These are phyloP conservation scores for Ceratothoa steindachneri DNA, from an alignment of 2,888 invertebrate species.

Conservation along the genomic window DNA sequence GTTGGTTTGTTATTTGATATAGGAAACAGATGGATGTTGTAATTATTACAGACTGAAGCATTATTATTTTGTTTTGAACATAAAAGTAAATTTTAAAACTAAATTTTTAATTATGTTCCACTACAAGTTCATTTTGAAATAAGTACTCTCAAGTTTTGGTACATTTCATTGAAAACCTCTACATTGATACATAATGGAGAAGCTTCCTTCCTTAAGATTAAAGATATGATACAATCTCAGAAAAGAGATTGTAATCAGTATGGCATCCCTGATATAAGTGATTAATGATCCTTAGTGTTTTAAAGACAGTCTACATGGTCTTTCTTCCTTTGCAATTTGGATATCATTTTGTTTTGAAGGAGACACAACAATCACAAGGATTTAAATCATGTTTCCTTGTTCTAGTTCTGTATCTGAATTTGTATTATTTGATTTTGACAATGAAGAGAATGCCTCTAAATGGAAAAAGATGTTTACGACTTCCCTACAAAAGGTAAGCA, in stretches of 20 bases:
- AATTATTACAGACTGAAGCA: too few species aligned
- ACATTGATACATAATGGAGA: too few species aligned
- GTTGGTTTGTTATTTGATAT: too few species aligned
- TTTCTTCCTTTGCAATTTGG: not conserved
- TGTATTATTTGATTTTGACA: conserved; percentile 71
- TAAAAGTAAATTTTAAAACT: too few species aligned
- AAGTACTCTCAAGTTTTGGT: too few species aligned
- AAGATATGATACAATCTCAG: not conserved
- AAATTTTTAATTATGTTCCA: too few species aligned
- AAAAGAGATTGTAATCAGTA: not conserved
- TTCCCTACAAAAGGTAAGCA: conserved; percentile 75
- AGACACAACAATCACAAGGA: not conserved
- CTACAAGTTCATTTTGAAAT: too few species aligned
- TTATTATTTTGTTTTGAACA: too few species aligned
- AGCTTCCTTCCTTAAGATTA: too few species aligned
- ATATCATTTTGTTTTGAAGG: conserved; percentile 1
- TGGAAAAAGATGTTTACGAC: conserved; percentile 87
- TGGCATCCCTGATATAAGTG: too few species aligned
- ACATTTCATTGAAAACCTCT: too few species aligned
- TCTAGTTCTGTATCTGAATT: conserved; percentile 29
- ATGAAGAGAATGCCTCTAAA: conserved; percentile 81
- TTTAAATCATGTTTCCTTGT: conserved; percentile 22
- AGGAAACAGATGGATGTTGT: too few species aligned
- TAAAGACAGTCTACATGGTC: not conserved
- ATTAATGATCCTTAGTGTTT: not conserved